These are phyloP conservation scores for Vanessa cardui DNA, from an alignment of 2,888 invertebrate genomes.

Conservation along the genomic window DNA sequence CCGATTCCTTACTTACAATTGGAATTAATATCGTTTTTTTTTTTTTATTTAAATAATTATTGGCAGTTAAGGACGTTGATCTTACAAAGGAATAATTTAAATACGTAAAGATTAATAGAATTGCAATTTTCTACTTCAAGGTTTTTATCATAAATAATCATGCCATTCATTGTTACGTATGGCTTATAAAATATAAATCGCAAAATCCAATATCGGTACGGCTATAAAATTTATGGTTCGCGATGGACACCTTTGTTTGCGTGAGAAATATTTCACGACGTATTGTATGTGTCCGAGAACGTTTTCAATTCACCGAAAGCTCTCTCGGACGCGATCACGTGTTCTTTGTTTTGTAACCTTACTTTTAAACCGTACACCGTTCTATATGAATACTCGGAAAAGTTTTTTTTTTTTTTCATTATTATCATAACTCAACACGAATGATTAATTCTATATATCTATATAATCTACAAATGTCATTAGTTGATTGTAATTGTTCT, in stretches of 20 bases:
- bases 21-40: background rate
- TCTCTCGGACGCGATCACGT: constrained; percentile 32
- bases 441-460: background rate
- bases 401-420: background rate
- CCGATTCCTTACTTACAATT: background rate
- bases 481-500: background rate
- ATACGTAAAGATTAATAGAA: background rate
- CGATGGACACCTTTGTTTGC: constrained; percentile 60
- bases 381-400: background rate
- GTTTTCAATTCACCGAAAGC: constrained; percentile 66
- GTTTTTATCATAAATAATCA: constrained; percentile 5
- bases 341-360: constrained; percentile 2
- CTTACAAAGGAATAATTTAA: constrained; percentile 1
- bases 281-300: constrained; percentile 43
- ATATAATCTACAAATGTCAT: background rate
- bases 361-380: background rate
- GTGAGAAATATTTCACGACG: constrained; percentile 63
- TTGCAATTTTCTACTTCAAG: background rate
- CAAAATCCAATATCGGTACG: constrained; percentile 69
- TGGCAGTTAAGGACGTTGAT: constrained; percentile 1
- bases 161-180: constrained; percentile 54
- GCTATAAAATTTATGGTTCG: constrained; percentile 69
- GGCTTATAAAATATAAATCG: constrained; percentile 55
- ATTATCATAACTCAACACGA: no score
- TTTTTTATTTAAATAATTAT: background rate